Base-by-base conservation (phyloP, 23 tunicate genomes). In the Botrylloides violaceus region DNA sequence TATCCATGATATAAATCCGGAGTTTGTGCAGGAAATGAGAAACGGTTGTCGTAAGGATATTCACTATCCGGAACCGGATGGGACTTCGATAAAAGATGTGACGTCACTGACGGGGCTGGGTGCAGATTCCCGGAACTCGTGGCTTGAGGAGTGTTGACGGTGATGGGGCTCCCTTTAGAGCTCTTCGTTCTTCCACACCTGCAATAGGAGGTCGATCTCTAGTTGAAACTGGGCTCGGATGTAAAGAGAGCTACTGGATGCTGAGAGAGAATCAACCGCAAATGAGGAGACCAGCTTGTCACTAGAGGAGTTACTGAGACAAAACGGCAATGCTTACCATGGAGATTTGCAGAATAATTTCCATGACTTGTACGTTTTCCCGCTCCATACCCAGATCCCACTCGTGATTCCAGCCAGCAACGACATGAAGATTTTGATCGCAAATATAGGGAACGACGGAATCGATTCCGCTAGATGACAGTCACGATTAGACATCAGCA, bases 321-420 rank as follows among this genome's bases (percentile, higher is more conserved):
- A 5, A 21, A 21, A 6, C 6, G 30, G 31, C 19, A 30, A 15
- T 18, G 31, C 81, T 38, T 55, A 78, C 76, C 82, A 71, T 58
- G 56, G 71, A 0, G 72, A 26, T 20, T 60, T 29, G 49, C 58
- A 84, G 37, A 84, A 78, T 23, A 59, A 29, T 39, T 28, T 76
- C 95, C 95, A 87, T 3, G 95, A 87, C 24, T 70, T 36, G 21
- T 58, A 34, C 7, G 95, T 87, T 30, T 87, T 87, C 30, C 65
- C 71, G 59, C 81, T 87, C 76, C 86, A 74, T 32, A 87, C 79
- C 95, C 95, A 87, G 39, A 87, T 87, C 1, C 86, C 95, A 34
- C 79, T 76, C 34, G 84, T 63, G 3, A 80, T 71, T 57, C 95
- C 95, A 6, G 82, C 86, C 2, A 87, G 59, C 4, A 87, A 70